These are phyloP conservation scores for Blastomussa wellsi DNA, from an alignment of 92 coral and sea anemone species.

Conservation along the genomic window DNA sequence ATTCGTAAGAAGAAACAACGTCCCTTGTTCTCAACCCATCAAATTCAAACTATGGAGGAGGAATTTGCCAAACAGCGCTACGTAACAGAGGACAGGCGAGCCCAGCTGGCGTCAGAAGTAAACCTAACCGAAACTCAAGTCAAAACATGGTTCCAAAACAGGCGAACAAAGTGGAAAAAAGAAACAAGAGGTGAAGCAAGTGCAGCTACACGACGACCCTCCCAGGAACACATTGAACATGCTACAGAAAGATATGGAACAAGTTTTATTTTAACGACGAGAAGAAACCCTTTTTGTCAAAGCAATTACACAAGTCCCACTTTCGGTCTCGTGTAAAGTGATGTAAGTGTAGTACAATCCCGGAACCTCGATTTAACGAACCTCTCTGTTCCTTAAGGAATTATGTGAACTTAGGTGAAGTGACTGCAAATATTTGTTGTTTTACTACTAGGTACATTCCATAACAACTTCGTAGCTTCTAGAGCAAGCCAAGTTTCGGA, in stretches of 20 bases:
- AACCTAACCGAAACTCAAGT: constrained; percentile 60
- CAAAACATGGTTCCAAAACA: constrained; percentile 60
- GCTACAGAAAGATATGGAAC: background rate
- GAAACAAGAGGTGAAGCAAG: constrained; percentile 22
- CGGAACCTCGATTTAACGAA: background rate
- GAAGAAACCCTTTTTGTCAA: background rate
- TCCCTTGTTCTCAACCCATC: constrained; percentile 55
- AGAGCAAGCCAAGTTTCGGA: no score
- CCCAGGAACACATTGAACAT: constrained; percentile 10
- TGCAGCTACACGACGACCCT: background rate
- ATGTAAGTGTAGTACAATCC: background rate
- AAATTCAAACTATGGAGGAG: constrained; percentile 53
- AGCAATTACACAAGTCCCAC: background rate
- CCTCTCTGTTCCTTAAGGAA: no score
- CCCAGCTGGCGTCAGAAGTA: constrained; percentile 38
- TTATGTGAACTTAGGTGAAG: no score
- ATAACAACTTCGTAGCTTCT: background rate
- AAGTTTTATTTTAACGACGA: background rate
- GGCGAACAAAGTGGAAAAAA: constrained; percentile 60
- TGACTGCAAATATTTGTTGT: background rate
- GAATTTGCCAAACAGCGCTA: constrained; percentile 45
- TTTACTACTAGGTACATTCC: background rate
- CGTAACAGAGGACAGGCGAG: constrained; percentile 49
- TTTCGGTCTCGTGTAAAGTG: background rate
- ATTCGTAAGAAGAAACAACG: constrained; percentile 48